phyloP scores from a whole-genome alignment of 1,140 invertebrate species.

The Drosophila parvula region DNA sequence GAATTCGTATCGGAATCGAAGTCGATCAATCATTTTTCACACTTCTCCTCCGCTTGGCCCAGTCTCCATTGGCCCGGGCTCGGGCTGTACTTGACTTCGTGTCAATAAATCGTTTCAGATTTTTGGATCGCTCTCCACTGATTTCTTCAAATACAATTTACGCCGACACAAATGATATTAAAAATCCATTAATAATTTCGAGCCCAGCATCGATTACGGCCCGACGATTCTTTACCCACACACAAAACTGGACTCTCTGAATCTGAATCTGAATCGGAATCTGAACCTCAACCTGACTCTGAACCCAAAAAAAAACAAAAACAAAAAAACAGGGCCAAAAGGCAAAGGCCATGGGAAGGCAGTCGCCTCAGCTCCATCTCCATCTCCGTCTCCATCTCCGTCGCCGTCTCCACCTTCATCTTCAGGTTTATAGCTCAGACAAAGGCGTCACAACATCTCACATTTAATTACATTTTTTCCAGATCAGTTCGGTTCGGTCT shows the following conservation, averaged over 20 bases:
- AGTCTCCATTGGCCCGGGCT: slow-evolving; percentile 6
- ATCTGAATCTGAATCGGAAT: slow-evolving; percentile 7
- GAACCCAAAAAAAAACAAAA: background rate
- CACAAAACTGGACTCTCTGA: slow-evolving; percentile 2
- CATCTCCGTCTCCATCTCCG: background rate
- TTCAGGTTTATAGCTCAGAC: slow-evolving; percentile 30
- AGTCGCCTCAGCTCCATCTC: background rate
- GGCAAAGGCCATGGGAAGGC: slow-evolving; percentile 61
- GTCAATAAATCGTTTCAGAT: slow-evolving; percentile 81
- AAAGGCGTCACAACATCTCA: slow-evolving; percentile 77
- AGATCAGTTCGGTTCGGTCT: slow-evolving; percentile 26
- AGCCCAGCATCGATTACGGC: slow-evolving; percentile 65
- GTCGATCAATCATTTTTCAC: slow-evolving; percentile 82
- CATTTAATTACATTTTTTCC: slow-evolving; percentile 71
- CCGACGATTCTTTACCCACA: slow-evolving; percentile 36
- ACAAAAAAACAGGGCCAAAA: slow-evolving; percentile 12
- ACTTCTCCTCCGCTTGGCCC: slow-evolving; percentile 39
- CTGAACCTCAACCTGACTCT: slow-evolving; percentile 2
- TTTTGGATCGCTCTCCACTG: slow-evolving; percentile 27
- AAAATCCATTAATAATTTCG: slow-evolving; percentile 81
- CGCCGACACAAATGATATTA: slow-evolving; percentile 81
- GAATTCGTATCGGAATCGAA: slow-evolving; percentile 31
- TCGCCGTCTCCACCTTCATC: background rate
- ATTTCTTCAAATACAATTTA: slow-evolving; percentile 74
- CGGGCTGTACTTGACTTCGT: slow-evolving; percentile 74